Evolutionary conservation across 2,888 invertebrate species (phyloP), one percentile per base, ranked within the genome.

Genomic region (Eupithecia vulgata): DNA sequence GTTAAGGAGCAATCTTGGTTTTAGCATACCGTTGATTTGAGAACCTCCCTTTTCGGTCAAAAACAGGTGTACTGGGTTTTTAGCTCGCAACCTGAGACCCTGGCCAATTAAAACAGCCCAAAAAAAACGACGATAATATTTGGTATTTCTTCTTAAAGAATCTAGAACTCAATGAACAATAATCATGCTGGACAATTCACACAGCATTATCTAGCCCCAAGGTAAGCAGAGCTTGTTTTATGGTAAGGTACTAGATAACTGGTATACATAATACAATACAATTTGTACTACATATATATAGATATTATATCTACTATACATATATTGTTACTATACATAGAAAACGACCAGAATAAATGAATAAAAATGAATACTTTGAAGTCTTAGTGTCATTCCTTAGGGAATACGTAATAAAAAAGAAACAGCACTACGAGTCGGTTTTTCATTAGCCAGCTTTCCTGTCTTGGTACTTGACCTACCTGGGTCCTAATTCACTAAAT

Each of bases 361-460:
- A 30, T 30, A 30, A 4, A 30, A 30, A 30, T n/a, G 4, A 30
- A 3, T 30, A 30, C 1, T 13, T 61, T 10, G 35, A 7, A 59
- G 8, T 34, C 34, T 62, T 5, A 35, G 30, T 62, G n/a, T 2
- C 62, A 62, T 62, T 62, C n/a, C 34, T 62, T n/a, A n/a, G 62
- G n/a, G 35, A 62, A 62, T 62, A 62, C 35, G 62, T 62, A 62
- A 62, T 62, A n/a, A n/a, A 17, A n/a, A 15, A 5, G n/a, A 62
- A 61, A 34, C 15, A 61, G 17, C 30, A 35, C n/a, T n/a, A 48
- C 21, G 21, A 12, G 52, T 52, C 52, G 21, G 21, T 52, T 21
- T 52, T 52, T 52, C 7, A 48, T 7, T n/a, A 48, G n/a, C n/a
- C 48, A 1, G 48, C n/a, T 7, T 52, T 57, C 25, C 48, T 48